Conservation (phyloP, 2,113 vertebrate species). For the Corapipo altera region DNA sequence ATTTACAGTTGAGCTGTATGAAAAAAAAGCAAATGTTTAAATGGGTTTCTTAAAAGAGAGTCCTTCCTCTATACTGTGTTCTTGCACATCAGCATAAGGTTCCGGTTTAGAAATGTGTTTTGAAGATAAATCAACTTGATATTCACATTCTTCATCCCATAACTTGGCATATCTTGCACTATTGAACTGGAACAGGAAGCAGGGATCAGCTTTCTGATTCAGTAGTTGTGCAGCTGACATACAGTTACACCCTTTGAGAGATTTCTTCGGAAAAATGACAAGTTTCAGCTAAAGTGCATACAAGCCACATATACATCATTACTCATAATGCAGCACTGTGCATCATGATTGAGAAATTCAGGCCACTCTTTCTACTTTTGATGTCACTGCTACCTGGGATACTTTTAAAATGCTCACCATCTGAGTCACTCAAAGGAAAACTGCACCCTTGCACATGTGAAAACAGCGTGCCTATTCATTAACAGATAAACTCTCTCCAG, state of each 20-base stretch:
- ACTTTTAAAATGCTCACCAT: not conserved
- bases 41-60: not conserved
- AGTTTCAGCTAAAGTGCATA: not conserved
- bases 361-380: not conserved
- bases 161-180: not conserved
- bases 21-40: not conserved
- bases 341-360: not conserved
- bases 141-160: not conserved
- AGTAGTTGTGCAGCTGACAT: not conserved
- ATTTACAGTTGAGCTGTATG: not conserved
- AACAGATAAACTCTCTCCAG: not conserved
- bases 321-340: not conserved
- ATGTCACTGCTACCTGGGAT: not conserved
- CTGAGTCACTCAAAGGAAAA: conserved; percentile 24
- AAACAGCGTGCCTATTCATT: not conserved
- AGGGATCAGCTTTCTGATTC: conserved; percentile 8
- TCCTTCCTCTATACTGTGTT: not conserved
- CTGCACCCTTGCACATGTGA: not conserved
- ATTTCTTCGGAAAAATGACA: not conserved
- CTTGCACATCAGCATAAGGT: not conserved
- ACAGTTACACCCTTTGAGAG: not conserved
- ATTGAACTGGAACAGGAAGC: not conserved
- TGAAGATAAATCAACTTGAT: not conserved
- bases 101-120: not conserved
- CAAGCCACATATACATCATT: not conserved